Evolutionary conservation across 2,797 vertebrate genomes (phyloP), one percentile per base, ranked within the genome.

Genomic region (Bothrops alternatus): DNA sequence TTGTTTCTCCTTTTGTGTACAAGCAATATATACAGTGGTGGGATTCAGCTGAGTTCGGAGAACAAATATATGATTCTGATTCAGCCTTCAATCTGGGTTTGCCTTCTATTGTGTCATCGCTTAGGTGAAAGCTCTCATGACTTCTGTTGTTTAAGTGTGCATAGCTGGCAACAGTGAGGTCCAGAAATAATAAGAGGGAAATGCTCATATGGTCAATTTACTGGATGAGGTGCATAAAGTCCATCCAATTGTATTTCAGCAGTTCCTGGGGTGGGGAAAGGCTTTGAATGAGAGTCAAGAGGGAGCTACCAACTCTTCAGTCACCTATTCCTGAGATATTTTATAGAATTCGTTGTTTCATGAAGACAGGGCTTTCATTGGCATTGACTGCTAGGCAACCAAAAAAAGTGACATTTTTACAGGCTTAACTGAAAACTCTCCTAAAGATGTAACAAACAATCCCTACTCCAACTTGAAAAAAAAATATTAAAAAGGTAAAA

Each of bases 211-310:
- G 58, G 94, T 91, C 94, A 95, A 96, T 97, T 97, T 97, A 95
- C 91, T 96, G 95, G 91, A 96, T 95, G 94, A 97, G 95, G 93
- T 97, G 94, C 93, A 96, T 96, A 96, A 97, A 97, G 95, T 96
- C 95, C 92, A 96, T 96, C 94, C 96, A 93, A 97, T 97, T 97
- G 96, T 28, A 57, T 93, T 0, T 94, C 96, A 97, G 95, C 95
- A 90, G 90, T 96, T 97, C 95, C 97, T 97, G 95, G 91, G 1
- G n/a, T n/a, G 25, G 60, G 26, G 0, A 1, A 93, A 28, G 88
- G 92, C 91, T 86, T 96, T 94, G 96, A 97, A 97, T 50, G 94
- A 95, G 90, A 94, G 47, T 91, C 92, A 94, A 3, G 90, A 90
- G 93, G 95, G 92, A 95, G 55, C 20, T 93, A 92, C 94, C 96